Evolutionary conservation across 1,140 invertebrate species (phyloP).

Genomic region (Laupala kohalensis): DNA sequence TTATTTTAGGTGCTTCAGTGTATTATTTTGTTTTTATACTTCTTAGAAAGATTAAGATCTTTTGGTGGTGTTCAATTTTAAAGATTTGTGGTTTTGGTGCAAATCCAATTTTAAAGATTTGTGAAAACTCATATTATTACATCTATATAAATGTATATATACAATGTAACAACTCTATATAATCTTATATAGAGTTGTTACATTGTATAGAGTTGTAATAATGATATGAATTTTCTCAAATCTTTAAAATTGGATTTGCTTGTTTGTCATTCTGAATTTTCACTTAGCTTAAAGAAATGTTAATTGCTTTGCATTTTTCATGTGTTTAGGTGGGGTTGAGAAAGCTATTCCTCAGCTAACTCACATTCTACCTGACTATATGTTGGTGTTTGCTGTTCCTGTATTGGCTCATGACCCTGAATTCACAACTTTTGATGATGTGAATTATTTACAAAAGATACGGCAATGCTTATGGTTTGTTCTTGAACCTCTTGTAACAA

Average conservation of each 20-base stretch:
- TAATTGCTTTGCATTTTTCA: constrained; percentile 14
- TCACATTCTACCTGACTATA: constrained; percentile 90
- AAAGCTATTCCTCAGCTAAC: constrained; percentile 56
- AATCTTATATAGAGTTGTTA: too few relatives aligned
- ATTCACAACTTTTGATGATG: constrained; percentile 60
- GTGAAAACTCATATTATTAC: too few relatives aligned
- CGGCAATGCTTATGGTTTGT: constrained; percentile 86
- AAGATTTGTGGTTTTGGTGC: too few relatives aligned
- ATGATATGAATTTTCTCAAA: not conserved
- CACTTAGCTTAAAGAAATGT: too few relatives aligned
- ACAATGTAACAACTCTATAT: too few relatives aligned
- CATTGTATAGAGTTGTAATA: too few relatives aligned
- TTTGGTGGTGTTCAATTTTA: too few relatives aligned
- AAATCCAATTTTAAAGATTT: too few relatives aligned
- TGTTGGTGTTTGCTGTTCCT: constrained; percentile 87
- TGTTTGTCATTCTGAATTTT: not conserved
- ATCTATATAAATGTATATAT: too few relatives aligned
- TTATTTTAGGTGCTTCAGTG: too few relatives aligned
- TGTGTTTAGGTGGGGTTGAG: constrained; percentile 25
- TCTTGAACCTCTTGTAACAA: constrained; percentile 80
- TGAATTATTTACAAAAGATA: constrained; percentile 58
- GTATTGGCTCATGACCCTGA: constrained; percentile 82
- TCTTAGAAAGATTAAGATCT: too few relatives aligned
- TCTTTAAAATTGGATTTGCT: not conserved
- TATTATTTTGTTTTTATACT: too few relatives aligned